These are phyloP conservation scores for Diabrotica balteata DNA, from an alignment of 2,888 invertebrate genomes.

Conservation along the genomic window DNA sequence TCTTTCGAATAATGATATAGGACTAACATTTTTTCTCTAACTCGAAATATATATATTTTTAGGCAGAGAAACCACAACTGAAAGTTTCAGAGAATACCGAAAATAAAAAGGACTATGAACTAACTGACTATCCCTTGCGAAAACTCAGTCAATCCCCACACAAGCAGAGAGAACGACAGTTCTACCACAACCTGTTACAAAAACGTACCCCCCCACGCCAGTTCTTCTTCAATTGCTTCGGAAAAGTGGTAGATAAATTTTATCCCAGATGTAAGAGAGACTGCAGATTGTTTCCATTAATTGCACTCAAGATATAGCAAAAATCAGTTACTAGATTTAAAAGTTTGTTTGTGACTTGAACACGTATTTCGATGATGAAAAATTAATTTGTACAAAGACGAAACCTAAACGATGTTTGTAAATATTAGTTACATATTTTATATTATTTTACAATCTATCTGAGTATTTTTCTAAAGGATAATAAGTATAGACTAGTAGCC, in stretches of 20 bases:
- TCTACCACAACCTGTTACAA: conserved; percentile 52
- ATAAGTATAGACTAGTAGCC: no score
- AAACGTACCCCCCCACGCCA: conserved; percentile 33
- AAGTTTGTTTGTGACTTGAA: conserved; percentile 68
- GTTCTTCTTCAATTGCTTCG: conserved; percentile 64
- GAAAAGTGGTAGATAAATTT: conserved; percentile 64
- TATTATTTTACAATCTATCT: no score
- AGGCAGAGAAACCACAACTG: conserved; percentile 15
- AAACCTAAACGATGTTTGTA: conserved; percentile 57
- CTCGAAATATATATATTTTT: not conserved
- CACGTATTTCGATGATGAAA: conserved; percentile 64
- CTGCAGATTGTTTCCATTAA: conserved; percentile 68
- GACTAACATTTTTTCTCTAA: not conserved
- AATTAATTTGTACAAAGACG: conserved; percentile 61
- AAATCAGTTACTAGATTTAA: conserved; percentile 66
- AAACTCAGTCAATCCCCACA: conserved; percentile 58
- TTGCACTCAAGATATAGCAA: conserved; percentile 66
- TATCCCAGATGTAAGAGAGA: conserved; percentile 67
- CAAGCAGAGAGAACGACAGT: conserved; percentile 49
- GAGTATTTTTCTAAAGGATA: no score
- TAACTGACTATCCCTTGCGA: conserved; percentile 53
- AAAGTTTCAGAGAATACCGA: conserved; percentile 10
- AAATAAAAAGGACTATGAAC: conserved; percentile 17
- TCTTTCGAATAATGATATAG: no score
- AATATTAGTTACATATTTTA: conserved; percentile 35